Evolutionary conservation across 2,888 invertebrate species (phyloP).

Genomic region (Callosobruchus maculatus): DNA sequence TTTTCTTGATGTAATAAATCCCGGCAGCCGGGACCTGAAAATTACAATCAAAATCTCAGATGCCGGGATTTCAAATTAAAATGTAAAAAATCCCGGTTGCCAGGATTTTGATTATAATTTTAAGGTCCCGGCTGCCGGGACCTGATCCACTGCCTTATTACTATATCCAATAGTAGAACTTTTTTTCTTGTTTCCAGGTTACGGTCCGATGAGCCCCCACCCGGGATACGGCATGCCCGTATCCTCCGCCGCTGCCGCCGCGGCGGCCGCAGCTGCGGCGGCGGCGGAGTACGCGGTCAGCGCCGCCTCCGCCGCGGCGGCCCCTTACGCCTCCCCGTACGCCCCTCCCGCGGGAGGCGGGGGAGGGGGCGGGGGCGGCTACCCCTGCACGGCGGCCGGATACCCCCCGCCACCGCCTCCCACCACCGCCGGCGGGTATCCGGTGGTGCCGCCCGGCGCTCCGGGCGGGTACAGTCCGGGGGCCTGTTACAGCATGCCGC

Average conservation of each 20-base stretch:
- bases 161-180: too few species aligned
- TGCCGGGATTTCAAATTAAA: too few species aligned
- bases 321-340: slow-evolving; percentile 48
- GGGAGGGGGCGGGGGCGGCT: slow-evolving; percentile 48
- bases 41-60: too few species aligned
- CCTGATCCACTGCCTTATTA: too few species aligned
- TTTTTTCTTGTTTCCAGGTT: slow-evolving; percentile 63
- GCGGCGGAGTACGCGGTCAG: slow-evolving; percentile 79
- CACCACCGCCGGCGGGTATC: slow-evolving; percentile 54
- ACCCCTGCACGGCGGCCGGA: slow-evolving; percentile 52
- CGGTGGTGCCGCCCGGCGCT: slow-evolving; percentile 56
- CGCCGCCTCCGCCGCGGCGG: slow-evolving; percentile 67
- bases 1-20: too few species aligned
- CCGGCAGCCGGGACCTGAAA: too few species aligned
- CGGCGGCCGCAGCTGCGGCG: not conserved
- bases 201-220: slow-evolving; percentile 80
- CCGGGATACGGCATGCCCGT: slow-evolving; percentile 76
- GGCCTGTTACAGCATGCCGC: slow-evolving; percentile 85
- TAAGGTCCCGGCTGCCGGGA: too few species aligned
- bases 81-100: too few species aligned
- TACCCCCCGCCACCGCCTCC: slow-evolving; percentile 41
- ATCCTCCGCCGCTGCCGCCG: not conserved
- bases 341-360: slow-evolving; percentile 35
- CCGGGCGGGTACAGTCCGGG: slow-evolving; percentile 52
- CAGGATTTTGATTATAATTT: too few species aligned